Percentiles rank a stretch among this genome's conserved stretches.
Conservation (phyloP, 2,888 invertebrate genomes). For the Chromoteleia sp. region DNA sequence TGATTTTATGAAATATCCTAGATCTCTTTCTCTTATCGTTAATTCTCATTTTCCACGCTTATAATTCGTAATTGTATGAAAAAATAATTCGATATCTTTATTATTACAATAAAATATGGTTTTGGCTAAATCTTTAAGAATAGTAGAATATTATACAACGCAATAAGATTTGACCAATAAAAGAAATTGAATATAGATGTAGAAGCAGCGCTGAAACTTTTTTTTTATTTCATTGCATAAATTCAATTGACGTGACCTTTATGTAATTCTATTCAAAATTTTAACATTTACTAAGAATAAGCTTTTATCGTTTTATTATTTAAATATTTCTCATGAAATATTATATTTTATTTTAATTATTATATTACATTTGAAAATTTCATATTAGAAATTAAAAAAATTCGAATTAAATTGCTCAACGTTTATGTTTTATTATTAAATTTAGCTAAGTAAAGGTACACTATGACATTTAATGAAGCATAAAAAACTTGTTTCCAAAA, state of each 20-base stretch:
- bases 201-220: slow-evolving; percentile 4
- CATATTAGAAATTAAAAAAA: not conserved
- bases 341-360: no score
- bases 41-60: not conserved
- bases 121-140: slow-evolving; percentile 26
- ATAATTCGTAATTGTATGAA: not conserved
- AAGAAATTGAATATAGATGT: slow-evolving; percentile 26
- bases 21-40: not conserved
- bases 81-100: slow-evolving; percentile 19
- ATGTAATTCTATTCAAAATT: not conserved
- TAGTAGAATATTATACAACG: slow-evolving; percentile 31
- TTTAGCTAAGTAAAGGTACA: slow-evolving; percentile 3
- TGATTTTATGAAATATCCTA: not conserved
- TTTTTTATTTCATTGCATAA: not conserved
- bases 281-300: no score
- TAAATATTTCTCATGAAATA: no score
- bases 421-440: slow-evolving; percentile 1
- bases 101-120: slow-evolving; percentile 17
- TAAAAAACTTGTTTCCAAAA: slow-evolving; percentile 4
- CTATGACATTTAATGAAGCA: slow-evolving; percentile 15
- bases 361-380: no score
- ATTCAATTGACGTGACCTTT: not conserved
- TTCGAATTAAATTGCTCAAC: not conserved
- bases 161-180: slow-evolving; percentile 25
- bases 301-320: no score